Percentiles rank a stretch among this genome's conserved stretches.
These are phyloP conservation scores for Gymnocheta viridis DNA, from an alignment of 2,888 invertebrate species.

Conservation along the genomic window DNA sequence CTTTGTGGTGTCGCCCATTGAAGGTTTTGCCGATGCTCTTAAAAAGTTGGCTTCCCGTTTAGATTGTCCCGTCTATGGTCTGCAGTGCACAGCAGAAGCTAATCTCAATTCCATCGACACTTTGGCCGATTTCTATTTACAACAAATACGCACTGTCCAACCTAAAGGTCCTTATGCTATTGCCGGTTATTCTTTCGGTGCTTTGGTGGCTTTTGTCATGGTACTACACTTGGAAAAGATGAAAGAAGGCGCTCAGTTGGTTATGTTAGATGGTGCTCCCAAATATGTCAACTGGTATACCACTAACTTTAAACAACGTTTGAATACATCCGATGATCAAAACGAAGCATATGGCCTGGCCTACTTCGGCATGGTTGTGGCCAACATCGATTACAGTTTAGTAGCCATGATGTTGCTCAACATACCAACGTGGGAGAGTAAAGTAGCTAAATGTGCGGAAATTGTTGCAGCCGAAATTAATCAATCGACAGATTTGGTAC, in stretches of 20 bases:
- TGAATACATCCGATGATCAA: constrained; percentile 81
- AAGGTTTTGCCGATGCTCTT: constrained; percentile 90
- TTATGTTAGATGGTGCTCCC: constrained; percentile 95
- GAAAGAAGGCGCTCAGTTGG: constrained; percentile 80
- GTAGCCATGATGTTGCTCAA: constrained; percentile 78
- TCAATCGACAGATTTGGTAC: constrained; percentile 80
- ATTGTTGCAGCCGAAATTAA: constrained; percentile 80
- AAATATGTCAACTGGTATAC: constrained; percentile 90
- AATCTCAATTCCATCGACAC: constrained; percentile 88
- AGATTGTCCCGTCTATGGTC: constrained; percentile 90
- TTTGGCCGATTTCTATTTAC: constrained; percentile 88
- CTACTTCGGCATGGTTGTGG: constrained; percentile 91
- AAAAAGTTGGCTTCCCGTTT: constrained; percentile 88
- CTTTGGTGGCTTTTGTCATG: constrained; percentile 97
- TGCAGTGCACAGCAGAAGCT: constrained; percentile 92
- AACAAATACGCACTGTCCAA: constrained; percentile 89
- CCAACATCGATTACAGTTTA: constrained; percentile 87
- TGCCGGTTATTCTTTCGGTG: constrained; percentile 98
- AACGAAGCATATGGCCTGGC: constrained; percentile 89
- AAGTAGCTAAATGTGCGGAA: constrained; percentile 82
- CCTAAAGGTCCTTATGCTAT: constrained; percentile 92
- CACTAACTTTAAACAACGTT: constrained; percentile 84
- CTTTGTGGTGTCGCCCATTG: constrained; percentile 92
- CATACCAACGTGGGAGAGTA: constrained; percentile 82
- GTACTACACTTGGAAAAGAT: constrained; percentile 90